Evolutionary conservation across 2,888 invertebrate species (phyloP), one percentile per base, ranked within the genome.

Genomic region (Chaitophorus viminalis): DNA sequence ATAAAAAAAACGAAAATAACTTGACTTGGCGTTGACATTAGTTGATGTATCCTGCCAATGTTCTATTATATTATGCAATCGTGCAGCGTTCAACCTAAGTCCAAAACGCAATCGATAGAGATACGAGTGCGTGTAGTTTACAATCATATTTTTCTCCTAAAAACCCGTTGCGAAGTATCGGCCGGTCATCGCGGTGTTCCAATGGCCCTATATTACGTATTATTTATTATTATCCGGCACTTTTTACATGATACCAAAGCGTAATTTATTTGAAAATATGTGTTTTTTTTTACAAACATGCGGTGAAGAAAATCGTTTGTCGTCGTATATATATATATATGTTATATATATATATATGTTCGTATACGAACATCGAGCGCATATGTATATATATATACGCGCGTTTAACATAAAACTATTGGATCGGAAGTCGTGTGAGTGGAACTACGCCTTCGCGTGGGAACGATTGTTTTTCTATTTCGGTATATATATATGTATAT

Each of bases 371-470:
- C 36, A 33, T 25, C 74, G 74, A 21, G 74, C 36, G 74, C 33
- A 11, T n/a, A n/a, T n/a, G n/a, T n/a, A n/a, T n/a, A n/a, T n/a
- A n/a, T n/a, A n/a, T n/a, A n/a, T n/a, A n/a, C 25, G 36, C 68
- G 68, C 11, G 70, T 70, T 70, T 17, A 5, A 31, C 17, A 29
- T 4, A n/a, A 68, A n/a, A 68, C 9, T 68, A 36, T 65, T 33
- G 0, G 65, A 6, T 25, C 8, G 75, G 17, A 84, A 76, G 76
- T 17, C 83, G 46, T 65, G 75, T 25, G 83, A 76, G 83, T 65
- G 83, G 83, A 84, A 84, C n/a, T n/a, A n/a, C 60, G 39, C 65
- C 33, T n/a, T 29, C 11, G 31, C 77, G 83, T 84, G 83, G 75
- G 83, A 84, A 84, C 39, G 6, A 25, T 79, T 25, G 65, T 77